Base-by-base conservation (phyloP, 2,797 vertebrate genomes). In the Cephalopachus bancanus region DNA sequence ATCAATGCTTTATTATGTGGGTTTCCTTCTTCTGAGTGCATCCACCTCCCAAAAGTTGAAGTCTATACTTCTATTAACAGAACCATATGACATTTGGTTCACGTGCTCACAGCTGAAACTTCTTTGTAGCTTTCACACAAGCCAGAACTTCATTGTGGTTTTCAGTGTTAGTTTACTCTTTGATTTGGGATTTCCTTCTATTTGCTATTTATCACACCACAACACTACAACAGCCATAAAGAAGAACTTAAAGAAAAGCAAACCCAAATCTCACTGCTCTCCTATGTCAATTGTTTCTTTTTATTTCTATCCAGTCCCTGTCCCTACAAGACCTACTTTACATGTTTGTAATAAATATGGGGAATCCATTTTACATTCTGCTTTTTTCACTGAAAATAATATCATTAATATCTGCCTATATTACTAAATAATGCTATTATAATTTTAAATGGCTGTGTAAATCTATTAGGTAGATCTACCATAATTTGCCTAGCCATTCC, bases 401-500 rank as follows among this genome's bases (percentile, higher is more conserved):
- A 88, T 59, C 93, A 83, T 94, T 79, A 93, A 92, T 94, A 97
- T 95, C 93, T 83, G 83, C 90, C 72, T 92, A 20, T 76, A 95
- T 83, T 95, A 91, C 81, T 91, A 96, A 81, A 88, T 96, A 95
- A 97, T 88, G 94, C 83, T 84, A 95, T 96, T 96, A 95, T 97
- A 95, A 96, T 97, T 97, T 95, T 95, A 97, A 97, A 96, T 76
- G 78, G 72, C 74, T 24, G 2, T 85, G 79, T 97, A 96, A 97
- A 97, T 98, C 93, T 92, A 96, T 96, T 95, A 97, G 87, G 83
- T 89, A 89, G 92, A 90, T 57, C 74, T 1, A 44, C 92, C 85
- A 69, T 97, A 83, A 97, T 91, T 98, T 97, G 85, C 87, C 57
- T 74, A 20, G 67, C 91, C 67, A 60, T 96, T 84, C 72, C 64